phyloP scores from a whole-genome alignment of 2,113 vertebrate species.

The Menidia beryllina region DNA sequence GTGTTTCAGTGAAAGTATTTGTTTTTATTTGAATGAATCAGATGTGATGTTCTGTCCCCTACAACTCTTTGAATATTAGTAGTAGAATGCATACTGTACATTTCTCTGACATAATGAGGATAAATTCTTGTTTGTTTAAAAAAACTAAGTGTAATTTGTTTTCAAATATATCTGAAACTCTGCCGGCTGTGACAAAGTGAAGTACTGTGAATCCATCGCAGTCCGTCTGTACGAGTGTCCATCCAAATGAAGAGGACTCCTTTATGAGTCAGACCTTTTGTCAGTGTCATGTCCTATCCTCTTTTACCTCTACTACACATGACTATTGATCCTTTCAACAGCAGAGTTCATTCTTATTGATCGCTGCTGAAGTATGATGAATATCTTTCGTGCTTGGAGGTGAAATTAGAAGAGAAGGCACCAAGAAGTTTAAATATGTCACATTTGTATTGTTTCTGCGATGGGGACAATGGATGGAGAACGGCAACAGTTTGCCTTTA shows the following conservation, averaged over 20 bases:
- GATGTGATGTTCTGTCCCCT: background rate
- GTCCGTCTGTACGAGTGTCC: slow-evolving; percentile 17
- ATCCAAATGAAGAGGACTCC: slow-evolving; percentile 56
- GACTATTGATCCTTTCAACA: slow-evolving; percentile 74
- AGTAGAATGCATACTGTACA: background rate
- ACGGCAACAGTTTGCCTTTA: background rate
- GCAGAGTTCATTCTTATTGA: slow-evolving; percentile 75
- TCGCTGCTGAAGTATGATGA: slow-evolving; percentile 71
- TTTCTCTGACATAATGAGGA: too few species aligned
- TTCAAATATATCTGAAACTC: slow-evolving; percentile 10
- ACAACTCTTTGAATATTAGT: background rate
- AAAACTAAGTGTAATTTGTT: background rate
- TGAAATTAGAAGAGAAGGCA: slow-evolving; percentile 47
- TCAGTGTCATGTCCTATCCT: slow-evolving; percentile 73
- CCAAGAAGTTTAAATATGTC: slow-evolving; percentile 34
- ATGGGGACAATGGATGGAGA: background rate
- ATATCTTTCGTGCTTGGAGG: slow-evolving; percentile 53
- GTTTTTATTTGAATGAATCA: background rate
- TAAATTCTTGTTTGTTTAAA: background rate
- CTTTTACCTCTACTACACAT: slow-evolving; percentile 62
- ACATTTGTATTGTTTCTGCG: slow-evolving; percentile 21
- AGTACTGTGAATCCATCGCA: slow-evolving; percentile 6
- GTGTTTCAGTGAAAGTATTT: background rate
- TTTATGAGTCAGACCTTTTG: slow-evolving; percentile 60
- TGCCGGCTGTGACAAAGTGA: slow-evolving; percentile 1